These are phyloP conservation scores for Peromyscus leucopus DNA, from an alignment of 2,113 vertebrate species.

Conservation along the genomic window DNA sequence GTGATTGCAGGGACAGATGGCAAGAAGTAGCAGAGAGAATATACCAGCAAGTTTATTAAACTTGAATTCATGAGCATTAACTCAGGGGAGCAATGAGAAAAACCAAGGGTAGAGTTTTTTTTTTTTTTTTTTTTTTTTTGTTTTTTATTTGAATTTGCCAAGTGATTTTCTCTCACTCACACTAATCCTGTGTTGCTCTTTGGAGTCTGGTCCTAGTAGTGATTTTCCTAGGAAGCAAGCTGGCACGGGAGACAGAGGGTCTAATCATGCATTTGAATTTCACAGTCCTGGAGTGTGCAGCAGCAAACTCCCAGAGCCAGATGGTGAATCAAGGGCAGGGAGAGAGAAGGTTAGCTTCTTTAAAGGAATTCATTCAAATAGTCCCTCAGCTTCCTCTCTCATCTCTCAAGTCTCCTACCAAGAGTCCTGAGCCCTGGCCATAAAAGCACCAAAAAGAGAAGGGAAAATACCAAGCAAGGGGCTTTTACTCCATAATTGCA, in stretches of 20 bases:
- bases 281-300: conserved; percentile 39
- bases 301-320: conserved; percentile 62
- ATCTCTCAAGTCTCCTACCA: conserved; percentile 17
- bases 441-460: background rate
- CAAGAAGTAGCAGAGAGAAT: background rate
- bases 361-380: conserved; percentile 50
- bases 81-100: background rate
- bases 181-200: conserved; percentile 30
- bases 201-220: background rate
- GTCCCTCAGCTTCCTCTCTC: conserved; percentile 5
- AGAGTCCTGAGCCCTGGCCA: background rate
- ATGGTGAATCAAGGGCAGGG: conserved; percentile 60
- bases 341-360: conserved; percentile 54
- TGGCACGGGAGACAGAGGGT: conserved; percentile 2
- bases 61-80: background rate
- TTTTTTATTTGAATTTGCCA: conserved; percentile 29
- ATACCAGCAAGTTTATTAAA: background rate
- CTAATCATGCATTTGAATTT: conserved; percentile 61
- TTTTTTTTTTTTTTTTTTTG: no score
- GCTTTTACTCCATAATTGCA: background rate
- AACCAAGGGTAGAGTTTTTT: background rate
- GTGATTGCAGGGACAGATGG: background rate
- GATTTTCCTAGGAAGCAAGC: conserved; percentile 40
- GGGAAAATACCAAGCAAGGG: background rate
- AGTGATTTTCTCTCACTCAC: background rate